Percentiles rank a stretch among this genome's conserved stretches.
These are phyloP conservation scores for Bombus terrestris DNA, from an alignment of 1,140 invertebrate species.

Conservation along the genomic window DNA sequence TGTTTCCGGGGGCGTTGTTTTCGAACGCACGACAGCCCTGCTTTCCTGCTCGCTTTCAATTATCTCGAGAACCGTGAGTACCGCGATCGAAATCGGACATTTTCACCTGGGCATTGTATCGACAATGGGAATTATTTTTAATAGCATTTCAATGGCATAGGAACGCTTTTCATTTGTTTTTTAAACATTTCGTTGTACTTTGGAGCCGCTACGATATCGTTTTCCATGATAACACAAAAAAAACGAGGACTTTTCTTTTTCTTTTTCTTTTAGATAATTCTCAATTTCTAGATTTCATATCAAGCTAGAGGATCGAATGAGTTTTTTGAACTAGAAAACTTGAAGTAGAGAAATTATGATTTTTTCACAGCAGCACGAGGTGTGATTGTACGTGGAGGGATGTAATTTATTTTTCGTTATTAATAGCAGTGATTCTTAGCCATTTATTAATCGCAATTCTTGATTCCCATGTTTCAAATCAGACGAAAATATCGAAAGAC, in stretches of 20 bases:
- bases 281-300: background rate
- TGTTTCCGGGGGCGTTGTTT: slow-evolving; percentile 3
- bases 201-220: background rate
- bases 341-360: too few species aligned
- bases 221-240: background rate
- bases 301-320: background rate
- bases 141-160: background rate
- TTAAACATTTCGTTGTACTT: background rate
- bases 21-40: background rate
- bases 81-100: background rate
- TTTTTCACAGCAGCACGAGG: too few species aligned
- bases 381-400: too few species aligned
- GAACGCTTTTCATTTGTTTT: background rate
- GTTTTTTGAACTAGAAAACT: too few species aligned
- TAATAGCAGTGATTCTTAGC: background rate
- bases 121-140: background rate
- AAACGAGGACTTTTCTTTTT: background rate
- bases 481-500: rapidly evolving
- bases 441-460: background rate
- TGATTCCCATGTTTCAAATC: background rate
- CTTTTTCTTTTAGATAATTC: too few species aligned
- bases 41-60: slow-evolving; percentile 22
- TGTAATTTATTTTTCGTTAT: background rate
- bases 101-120: background rate
- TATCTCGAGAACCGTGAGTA: background rate